These are phyloP conservation scores for Diglossa brunneiventris DNA, from an alignment of 2,113 vertebrate genomes.

Conservation along the genomic window DNA sequence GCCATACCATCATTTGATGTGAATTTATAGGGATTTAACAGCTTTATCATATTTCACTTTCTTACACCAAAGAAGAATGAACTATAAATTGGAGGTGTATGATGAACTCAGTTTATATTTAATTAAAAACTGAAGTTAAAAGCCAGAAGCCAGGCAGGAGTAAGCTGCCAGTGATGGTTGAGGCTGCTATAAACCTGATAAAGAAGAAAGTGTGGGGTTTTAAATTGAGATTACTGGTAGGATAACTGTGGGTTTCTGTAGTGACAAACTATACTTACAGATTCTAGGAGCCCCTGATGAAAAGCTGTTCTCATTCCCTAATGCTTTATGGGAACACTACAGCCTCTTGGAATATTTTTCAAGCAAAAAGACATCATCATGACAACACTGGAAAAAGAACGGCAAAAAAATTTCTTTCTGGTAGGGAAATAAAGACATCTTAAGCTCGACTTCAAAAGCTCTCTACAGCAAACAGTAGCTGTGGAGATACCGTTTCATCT, in stretches of 20 bases:
- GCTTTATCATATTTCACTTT: neutral
- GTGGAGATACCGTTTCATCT: slow-evolving; percentile 94
- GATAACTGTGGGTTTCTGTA: slow-evolving; percentile 47
- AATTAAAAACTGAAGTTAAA: slow-evolving; percentile 64
- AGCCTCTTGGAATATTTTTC: slow-evolving; percentile 76
- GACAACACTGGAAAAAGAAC: slow-evolving; percentile 73
- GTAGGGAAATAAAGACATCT: slow-evolving; percentile 98
- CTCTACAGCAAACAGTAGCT: slow-evolving; percentile 93
- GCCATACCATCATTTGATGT: neutral
- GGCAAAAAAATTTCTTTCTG: slow-evolving; percentile 70
- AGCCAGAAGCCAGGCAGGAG: neutral
- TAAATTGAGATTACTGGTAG: slow-evolving; percentile 59
- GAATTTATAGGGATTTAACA: neutral
- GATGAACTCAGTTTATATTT: slow-evolving; percentile 37
- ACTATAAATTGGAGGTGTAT: neutral
- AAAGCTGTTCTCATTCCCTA: slow-evolving; percentile 70
- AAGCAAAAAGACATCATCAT: slow-evolving; percentile 77
- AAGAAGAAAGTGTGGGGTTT: slow-evolving; percentile 50
- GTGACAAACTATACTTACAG: slow-evolving; percentile 69
- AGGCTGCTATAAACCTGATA: slow-evolving; percentile 42
- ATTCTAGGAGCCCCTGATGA: slow-evolving; percentile 70
- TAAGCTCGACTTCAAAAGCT: slow-evolving; percentile 94
- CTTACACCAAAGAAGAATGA: neutral
- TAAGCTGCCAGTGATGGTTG: neutral
- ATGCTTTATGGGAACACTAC: slow-evolving; percentile 68